Base-by-base conservation (phyloP, 2,888 invertebrate genomes). In the Chrysina gloriosa region DNA sequence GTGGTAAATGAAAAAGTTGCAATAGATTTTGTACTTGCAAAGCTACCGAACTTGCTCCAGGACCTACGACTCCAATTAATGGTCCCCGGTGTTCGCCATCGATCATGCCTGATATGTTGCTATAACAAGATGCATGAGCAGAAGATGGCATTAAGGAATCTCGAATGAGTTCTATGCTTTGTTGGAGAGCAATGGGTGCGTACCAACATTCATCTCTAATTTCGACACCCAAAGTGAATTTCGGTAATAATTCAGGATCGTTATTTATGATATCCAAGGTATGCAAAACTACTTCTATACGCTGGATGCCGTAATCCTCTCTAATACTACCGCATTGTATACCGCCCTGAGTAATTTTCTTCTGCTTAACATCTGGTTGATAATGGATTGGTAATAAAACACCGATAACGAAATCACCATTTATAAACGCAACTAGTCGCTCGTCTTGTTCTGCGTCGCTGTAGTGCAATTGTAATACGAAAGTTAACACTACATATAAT, bases 181-280 rank as follows among this genome's bases (percentile, higher is more conserved):
- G 92, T 76, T 92, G 92, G 71, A 94, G 85, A 27, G 93, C 92
- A 2, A 92, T 90, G 11, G 92, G 89, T 2, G 92, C 89, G 77
- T 92, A 92, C 93, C 93, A 93, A 81, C 93, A 94, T 21, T 92
- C 91, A 83, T 94, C 93, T 2, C 92, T 85, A 69, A 92, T 90
- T 80, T 92, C 92, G 65, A 91, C 87, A 23, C 92, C 92, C 47
- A 86, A 78, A 45, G 79, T 83, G 67, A 86, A 75, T 65, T 85
- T 85, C 4, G 88, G 88, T 68, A 90, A 81, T 67, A 91, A 84
- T 48, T 82, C 80, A 0, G 83, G 79, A 75, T 89, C 85, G 58
- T 82, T 83, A 82, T 92, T 92, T 76, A 92, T 88, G 73, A 84
- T 83, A 77, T 89, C 89, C 65, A 91, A 85, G 34, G 88, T 89